phyloP scores from a whole-genome alignment of 2,797 vertebrate genomes.

The Sebastes kiyomatsui region DNA sequence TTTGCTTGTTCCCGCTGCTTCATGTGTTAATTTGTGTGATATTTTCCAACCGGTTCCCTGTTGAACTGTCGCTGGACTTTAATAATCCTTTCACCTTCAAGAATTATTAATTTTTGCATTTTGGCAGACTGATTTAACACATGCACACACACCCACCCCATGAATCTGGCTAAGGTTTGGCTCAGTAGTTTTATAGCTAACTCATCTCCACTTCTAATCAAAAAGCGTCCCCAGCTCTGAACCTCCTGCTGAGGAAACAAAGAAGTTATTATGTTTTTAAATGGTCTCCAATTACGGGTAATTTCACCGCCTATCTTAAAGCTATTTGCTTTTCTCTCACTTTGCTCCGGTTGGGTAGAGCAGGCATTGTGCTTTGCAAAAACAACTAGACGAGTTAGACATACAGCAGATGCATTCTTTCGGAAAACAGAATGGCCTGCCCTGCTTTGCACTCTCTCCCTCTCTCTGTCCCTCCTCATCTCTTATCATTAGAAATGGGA shows the following conservation, averaged over 20 bases:
- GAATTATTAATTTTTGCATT: conserved; percentile 55
- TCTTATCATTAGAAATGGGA: conserved; percentile 60
- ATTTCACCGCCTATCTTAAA: conserved; percentile 77
- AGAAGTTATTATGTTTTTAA: conserved; percentile 82
- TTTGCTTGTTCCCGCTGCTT: conserved; percentile 45
- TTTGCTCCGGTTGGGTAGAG: conserved; percentile 63
- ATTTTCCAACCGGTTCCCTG: conserved; percentile 22
- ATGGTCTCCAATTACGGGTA: conserved; percentile 80
- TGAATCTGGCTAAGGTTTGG: conserved; percentile 49
- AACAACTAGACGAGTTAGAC: conserved; percentile 53
- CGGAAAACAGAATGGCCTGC: conserved; percentile 20
- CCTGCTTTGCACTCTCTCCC: conserved; percentile 13
- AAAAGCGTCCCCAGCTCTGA: conserved; percentile 69
- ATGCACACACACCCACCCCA: conserved; percentile 18
- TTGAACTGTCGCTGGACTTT: conserved; percentile 37
- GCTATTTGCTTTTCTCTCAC: conserved; percentile 76
- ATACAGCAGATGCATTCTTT: conserved; percentile 56
- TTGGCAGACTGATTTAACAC: conserved; percentile 49
- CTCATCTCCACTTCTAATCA: conserved; percentile 79
- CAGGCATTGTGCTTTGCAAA: conserved; percentile 50
- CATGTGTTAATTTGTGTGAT: conserved; percentile 37
- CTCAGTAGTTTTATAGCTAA: conserved; percentile 76
- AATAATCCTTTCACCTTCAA: conserved; percentile 45
- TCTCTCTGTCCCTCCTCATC: conserved; percentile 29
- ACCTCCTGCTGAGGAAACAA: conserved; percentile 78